Conservation (phyloP, 1,140 invertebrate genomes). For the Chrysopa pallens region DNA sequence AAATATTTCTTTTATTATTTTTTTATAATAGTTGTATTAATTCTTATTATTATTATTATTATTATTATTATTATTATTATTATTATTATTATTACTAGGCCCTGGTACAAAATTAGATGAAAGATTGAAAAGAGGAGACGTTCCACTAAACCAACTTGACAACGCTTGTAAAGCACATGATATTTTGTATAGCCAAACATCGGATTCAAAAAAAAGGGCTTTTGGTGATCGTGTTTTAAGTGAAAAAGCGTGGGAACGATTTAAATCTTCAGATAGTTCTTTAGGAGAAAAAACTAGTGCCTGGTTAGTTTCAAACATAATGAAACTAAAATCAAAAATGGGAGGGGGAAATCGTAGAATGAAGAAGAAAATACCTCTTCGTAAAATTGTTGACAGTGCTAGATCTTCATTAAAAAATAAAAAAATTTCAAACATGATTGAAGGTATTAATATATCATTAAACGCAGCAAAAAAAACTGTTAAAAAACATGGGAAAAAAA, state of each 20-base stretch:
- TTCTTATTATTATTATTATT: neutral
- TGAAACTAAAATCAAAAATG: neutral
- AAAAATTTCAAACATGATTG: neutral
- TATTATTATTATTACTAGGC: conserved; percentile 9
- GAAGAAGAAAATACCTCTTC: neutral
- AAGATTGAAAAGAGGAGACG: conserved; percentile 6
- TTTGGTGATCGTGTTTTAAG: neutral
- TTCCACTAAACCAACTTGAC: conserved; percentile 8
- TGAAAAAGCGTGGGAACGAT: conserved; percentile 15
- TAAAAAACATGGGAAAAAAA: conserved; percentile 1
- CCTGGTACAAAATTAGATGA: conserved; percentile 10
- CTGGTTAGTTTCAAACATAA: conserved; percentile 1
- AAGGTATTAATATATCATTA: too few species aligned
- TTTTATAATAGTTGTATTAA: too few species aligned
- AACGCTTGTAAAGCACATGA: conserved; percentile 8
- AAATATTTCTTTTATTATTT: too few species aligned
- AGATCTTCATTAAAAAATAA: neutral
- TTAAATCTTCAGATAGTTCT: conserved; percentile 16
- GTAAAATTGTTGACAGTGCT: neutral
- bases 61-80: too few species aligned
- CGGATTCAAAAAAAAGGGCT: neutral
- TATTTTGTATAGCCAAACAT: conserved; percentile 1
- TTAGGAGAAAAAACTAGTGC: conserved; percentile 13
- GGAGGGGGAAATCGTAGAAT: neutral
- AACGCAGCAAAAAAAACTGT: neutral